phyloP scores from a whole-genome alignment of 2,113 vertebrate genomes.

The Erinaceus europaeus region DNA sequence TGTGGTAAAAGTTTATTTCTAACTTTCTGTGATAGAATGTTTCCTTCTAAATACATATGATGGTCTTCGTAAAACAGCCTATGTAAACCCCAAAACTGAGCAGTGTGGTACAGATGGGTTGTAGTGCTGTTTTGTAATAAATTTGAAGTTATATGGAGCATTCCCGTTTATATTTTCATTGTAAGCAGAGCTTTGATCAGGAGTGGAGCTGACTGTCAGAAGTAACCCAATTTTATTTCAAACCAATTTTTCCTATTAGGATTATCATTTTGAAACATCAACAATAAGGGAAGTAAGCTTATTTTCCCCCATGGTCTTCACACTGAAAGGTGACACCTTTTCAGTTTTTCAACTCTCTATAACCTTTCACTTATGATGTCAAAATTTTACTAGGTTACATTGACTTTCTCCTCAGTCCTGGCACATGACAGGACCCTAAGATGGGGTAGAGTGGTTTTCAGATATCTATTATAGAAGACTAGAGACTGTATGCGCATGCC shows the following conservation, averaged over 20 bases:
- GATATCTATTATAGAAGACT: no score
- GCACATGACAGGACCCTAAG: no score
- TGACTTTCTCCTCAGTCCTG: no score
- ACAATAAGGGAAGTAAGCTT: background rate
- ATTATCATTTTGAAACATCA: background rate
- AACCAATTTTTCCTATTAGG: background rate
- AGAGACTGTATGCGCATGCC: no score
- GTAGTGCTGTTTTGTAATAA: background rate
- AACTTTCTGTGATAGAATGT: background rate
- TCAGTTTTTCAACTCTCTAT: background rate
- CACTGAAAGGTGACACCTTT: background rate
- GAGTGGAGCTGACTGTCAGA: background rate
- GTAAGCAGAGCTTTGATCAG: background rate
- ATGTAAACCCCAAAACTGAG: background rate
- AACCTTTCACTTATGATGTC: background rate
- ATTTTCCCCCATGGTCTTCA: background rate
- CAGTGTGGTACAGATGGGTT: background rate
- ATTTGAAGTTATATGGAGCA: background rate
- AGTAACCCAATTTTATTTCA: background rate
- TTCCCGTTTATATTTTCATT: background rate
- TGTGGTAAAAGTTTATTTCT: background rate
- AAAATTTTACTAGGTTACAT: background rate
- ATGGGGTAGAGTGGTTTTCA: no score
- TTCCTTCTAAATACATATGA: background rate
- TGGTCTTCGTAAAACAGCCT: background rate